A percentile compares a stretch with the other conserved stretches of the same genome.
phyloP scores from a whole-genome alignment of 2,113 vertebrate genomes.

The Equus przewalskii region DNA sequence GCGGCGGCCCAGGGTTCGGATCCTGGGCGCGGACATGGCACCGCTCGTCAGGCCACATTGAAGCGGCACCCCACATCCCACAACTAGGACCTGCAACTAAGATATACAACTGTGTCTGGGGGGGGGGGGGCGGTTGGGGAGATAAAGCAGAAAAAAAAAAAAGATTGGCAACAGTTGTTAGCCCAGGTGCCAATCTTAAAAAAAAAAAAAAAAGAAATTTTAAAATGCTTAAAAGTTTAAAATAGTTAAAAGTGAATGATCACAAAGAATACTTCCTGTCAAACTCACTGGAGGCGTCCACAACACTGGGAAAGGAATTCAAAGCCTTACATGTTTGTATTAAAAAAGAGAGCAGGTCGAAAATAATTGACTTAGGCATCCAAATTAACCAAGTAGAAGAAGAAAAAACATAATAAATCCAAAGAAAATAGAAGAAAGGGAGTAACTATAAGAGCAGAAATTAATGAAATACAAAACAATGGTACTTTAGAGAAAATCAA shows the following conservation, averaged over 20 bases:
- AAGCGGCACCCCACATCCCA: too few species aligned
- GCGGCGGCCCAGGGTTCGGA: too few species aligned
- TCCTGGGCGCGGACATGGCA: too few species aligned
- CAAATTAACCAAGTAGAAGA: background rate
- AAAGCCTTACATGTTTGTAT: background rate
- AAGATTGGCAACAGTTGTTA: too few species aligned
- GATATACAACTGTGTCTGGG: too few species aligned
- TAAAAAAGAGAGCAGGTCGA: background rate
- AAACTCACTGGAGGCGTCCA: background rate
- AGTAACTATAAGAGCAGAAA: background rate
- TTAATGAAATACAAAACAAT: constrained; percentile 25
- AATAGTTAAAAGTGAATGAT: background rate
- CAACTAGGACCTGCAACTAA: too few species aligned
- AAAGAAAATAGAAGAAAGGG: background rate
- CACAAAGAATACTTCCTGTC: background rate
- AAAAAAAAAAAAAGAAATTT: background rate
- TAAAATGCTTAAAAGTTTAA: background rate
- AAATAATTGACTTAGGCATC: background rate
- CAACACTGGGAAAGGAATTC: background rate
- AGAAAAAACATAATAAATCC: background rate
- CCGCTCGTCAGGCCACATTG: too few species aligned
- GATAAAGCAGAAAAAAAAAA: too few species aligned
- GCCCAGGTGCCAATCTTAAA: too few species aligned
- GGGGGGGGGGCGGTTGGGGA: too few species aligned
- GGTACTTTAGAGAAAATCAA: background rate